These are phyloP conservation scores for Pleuronectes platessa DNA, from an alignment of 2,113 vertebrate genomes.

Conservation along the genomic window DNA sequence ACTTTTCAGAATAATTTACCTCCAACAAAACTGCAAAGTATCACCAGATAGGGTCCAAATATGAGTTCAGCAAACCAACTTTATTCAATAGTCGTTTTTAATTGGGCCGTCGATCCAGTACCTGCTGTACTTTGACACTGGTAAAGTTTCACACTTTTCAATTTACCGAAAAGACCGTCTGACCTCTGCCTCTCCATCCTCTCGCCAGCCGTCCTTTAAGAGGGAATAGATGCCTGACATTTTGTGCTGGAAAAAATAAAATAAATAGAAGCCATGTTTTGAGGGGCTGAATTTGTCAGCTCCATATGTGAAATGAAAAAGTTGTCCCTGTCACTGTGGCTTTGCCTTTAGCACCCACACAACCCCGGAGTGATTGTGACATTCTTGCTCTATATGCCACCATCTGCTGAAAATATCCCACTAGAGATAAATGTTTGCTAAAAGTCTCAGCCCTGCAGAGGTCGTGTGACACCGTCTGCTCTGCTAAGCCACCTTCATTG, in stretches of 20 bases:
- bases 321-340: conserved; percentile 51
- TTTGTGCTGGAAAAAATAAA: conserved; percentile 20
- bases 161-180: neutral
- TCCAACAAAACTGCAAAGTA: too few species aligned
- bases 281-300: conserved; percentile 37
- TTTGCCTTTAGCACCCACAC: conserved; percentile 46
- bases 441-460: conserved; percentile 38
- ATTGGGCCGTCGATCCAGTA: neutral
- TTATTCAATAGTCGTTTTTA: neutral
- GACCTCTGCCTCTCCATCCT: neutral
- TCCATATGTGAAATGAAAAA: conserved; percentile 45
- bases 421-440: conserved; percentile 27
- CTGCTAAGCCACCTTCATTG: neutral
- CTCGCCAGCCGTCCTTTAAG: neutral
- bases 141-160: neutral
- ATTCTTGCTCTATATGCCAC: conserved; percentile 48
- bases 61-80: too few species aligned
- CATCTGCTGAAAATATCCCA: conserved; percentile 45
- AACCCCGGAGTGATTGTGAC: conserved; percentile 42
- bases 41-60: too few species aligned
- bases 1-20: too few species aligned
- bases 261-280: conserved; percentile 16
- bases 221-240: conserved; percentile 22
- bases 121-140: neutral
- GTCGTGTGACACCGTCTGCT: conserved; percentile 11